Base-by-base conservation (phyloP, 2,888 invertebrate genomes). In the Strigamia crassipes region DNA sequence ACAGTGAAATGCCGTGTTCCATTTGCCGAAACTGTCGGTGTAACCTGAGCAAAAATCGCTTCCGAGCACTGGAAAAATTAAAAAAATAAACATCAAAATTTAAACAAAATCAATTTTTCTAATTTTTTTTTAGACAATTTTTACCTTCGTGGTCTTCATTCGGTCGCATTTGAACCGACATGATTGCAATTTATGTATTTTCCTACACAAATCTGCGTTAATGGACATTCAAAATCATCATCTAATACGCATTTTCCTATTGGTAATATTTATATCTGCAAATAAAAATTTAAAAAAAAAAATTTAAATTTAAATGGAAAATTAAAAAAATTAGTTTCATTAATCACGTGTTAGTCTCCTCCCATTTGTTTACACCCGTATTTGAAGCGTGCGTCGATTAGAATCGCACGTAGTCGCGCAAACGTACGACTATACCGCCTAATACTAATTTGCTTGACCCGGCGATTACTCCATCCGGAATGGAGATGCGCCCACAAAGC, bases 1-100 rank as follows among this genome's bases (percentile, higher is more conserved):
- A 82, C 88, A 88, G 83, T 87, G 86, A 84, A 88, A 88, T 0
- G 88, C 88, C 9, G 86, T 87, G 83, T 87, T 88, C 88, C 88
- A 88, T 83, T 87, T 87, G 61, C 88, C 87, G 80, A 86, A 86
- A 41, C 85, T 85, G 84, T 88, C 88, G 12, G 85, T 85, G 84
- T 87, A 88, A 0, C 88, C 88, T 5, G 87, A 86, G 83, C 88
- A 88, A 84, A 86, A 88, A 66, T 88, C 88, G 38, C 85, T 85
- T n/a, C 87, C 87, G 81, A 88, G 83, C 51, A 87, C 88, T 87
- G 84, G 18, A 81, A 83, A 61, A 78, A 77, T 41, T 15, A 73
- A 73, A 15, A 73, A 77, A n/a, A n/a, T n/a, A 15, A 73, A 38
- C 4, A 41, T 38, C 5, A 41, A 78, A 78, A 34, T 15, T 38